Evolutionary conservation across 2,113 vertebrate genomes (phyloP), one percentile per base, ranked within the genome.

Genomic region (Anas platyrhynchos): DNA sequence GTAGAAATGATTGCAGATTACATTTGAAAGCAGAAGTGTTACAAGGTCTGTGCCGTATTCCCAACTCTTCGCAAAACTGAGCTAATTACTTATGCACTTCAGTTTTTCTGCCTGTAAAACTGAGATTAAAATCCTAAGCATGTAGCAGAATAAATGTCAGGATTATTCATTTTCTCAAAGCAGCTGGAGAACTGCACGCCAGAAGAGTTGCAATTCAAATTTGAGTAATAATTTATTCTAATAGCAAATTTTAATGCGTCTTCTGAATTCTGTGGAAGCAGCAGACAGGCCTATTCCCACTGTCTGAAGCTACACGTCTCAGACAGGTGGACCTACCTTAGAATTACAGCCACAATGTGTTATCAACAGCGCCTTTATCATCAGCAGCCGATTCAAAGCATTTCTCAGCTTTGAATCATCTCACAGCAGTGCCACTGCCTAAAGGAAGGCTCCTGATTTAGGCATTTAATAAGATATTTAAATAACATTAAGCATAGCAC

Each of bases 61-160:
- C 55, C 54, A 91, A 27, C 5, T 31, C 66, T 75, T 22, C 32
- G 54, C 50, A 68, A 75, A 65, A 82, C 31, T 13, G 15, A 74
- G 29, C 66, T 88, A 84, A 61, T 44, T 43, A 83, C 46, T 81
- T 69, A 36, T 1, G 20, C 31, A 26, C 72, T n/a, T 84, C 86
- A 52, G 44, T 73, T 65, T 22, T 66, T 80, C 63, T 79, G 38
- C 14, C 52, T 69, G 26, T 68, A 82, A 93, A 93, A 61, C 9
- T 16, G 44, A 83, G 55, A 78, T 52, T 89, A 88, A 93, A 92
- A 95, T 50, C 88, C 34, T 76, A 92, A 94, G 36, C 58, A 63
- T 32, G 54, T 44, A 95, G 46, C 86, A 78, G 74, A 81, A 91
- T 17, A 81, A 91, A 86, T 31, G 56, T 32, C 56, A 91, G 46